Evolutionary conservation across 2,888 invertebrate genomes (phyloP).

Genomic region (Embidobia sp.): DNA sequence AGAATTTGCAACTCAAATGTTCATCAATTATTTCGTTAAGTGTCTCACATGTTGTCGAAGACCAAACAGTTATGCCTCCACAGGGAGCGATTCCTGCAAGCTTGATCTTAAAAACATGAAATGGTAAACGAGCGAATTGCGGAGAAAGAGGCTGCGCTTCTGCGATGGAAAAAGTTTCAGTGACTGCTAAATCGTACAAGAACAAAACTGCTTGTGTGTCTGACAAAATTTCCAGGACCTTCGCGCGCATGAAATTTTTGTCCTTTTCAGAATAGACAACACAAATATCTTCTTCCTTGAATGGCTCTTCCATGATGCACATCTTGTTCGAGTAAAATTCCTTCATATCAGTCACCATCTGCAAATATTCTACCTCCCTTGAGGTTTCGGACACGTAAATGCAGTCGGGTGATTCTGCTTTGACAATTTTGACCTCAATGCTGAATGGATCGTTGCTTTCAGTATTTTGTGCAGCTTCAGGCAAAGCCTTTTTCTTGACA

Average conservation of each 20-base stretch:
- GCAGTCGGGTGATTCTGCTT: constrained; percentile 83
- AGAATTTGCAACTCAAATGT: constrained; percentile 82
- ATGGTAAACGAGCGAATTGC: constrained; percentile 83
- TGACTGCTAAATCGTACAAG: constrained; percentile 86
- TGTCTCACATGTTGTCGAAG: constrained; percentile 84
- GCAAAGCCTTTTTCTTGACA: background rate
- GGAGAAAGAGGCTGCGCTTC: constrained; percentile 83
- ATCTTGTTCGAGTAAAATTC: constrained; percentile 81
- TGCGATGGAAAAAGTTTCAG: constrained; percentile 81
- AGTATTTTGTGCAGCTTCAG: background rate
- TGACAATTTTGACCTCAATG: constrained; percentile 82
- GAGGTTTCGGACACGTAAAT: constrained; percentile 84
- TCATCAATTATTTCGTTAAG: constrained; percentile 83
- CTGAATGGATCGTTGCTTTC: constrained; percentile 80
- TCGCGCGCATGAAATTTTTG: constrained; percentile 86
- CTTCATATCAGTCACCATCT: constrained; percentile 84
- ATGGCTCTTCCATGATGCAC: constrained; percentile 32
- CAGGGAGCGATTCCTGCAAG: constrained; percentile 87
- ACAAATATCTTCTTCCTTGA: constrained; percentile 81
- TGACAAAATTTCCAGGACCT: constrained; percentile 81
- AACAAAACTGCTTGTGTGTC: constrained; percentile 83
- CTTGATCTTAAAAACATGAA: constrained; percentile 86
- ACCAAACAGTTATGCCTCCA: constrained; percentile 85
- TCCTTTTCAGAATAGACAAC: constrained; percentile 82
- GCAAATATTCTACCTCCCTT: constrained; percentile 81